Evolutionary conservation across 2,888 invertebrate species (phyloP), one percentile per base, ranked within the genome.

Genomic region (Abrostola tripartita): DNA sequence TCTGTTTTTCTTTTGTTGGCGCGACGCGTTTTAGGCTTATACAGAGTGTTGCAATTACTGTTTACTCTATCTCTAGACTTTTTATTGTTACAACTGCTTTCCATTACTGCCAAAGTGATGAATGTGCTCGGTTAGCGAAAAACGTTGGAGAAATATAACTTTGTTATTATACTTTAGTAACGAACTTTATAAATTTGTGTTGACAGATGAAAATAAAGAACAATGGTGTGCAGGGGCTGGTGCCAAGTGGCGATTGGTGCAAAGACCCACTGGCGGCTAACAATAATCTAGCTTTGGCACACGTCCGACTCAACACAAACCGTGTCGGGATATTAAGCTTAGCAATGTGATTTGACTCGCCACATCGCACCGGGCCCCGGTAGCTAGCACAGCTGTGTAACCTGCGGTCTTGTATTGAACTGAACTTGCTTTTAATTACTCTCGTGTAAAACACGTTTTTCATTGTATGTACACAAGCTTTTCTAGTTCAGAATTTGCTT

Each of bases 201-300:
- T 72, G 75, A 76, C 74, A 74, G 52, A 71, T 64, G 62, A 78
- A 82, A 74, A 79, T 76, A 76, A 74, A 74, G 76, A 64, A 68
- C 56, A 62, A 64, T 70, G 63, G 70, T 69, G 61, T 53, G 55
- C 61, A 60, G 11, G 44, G 24, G 60, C 37, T 68, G 64, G 74
- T 76, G 84, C 84, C 83, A 81, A 84, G 77, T 74, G 75, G 66
- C 79, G 66, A 78, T 68, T 75, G 74, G 74, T 68, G 65, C 67
- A 70, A 78, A 79, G 78, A 78, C 71, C 71, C 47, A 63, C 63
- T 64, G 83, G 80, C 74, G 73, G 77, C 76, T 77, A 78, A 74
- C 76, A 79, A 81, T 83, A 84, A 84, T 84, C 79, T 81, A 58
- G 70, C 74, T 78, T 83, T 84, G 83, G 83, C 83, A 82, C 71